Evolutionary conservation across 1,140 invertebrate species (phyloP).

Genomic region (Samia ricini): DNA sequence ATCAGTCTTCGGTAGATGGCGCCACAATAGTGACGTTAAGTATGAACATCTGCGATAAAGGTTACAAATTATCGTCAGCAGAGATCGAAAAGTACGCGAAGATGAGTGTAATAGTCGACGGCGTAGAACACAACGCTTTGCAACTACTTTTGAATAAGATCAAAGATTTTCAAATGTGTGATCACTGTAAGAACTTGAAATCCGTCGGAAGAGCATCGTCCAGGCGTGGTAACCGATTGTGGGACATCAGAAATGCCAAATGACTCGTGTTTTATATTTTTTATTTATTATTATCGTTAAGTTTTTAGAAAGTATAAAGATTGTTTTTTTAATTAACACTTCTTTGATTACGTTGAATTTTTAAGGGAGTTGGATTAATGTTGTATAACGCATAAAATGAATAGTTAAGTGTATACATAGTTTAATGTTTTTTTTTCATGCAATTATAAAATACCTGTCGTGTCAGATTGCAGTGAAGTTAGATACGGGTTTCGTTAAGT

Average conservation of each 20-base stretch:
- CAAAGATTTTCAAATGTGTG: slow-evolving; percentile 46
- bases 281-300: not conserved
- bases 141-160: slow-evolving; percentile 50
- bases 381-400: no score
- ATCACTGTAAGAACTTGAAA: slow-evolving; percentile 44
- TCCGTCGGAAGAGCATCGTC: slow-evolving; percentile 38
- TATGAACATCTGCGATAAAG: slow-evolving; percentile 13
- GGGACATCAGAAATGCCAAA: not conserved
- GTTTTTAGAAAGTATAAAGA: not conserved
- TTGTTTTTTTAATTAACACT: not conserved
- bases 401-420: no score
- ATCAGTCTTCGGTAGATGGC: slow-evolving; percentile 23
- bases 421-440: no score
- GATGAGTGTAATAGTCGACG: slow-evolving; percentile 34
- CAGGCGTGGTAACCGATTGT: not conserved
- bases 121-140: slow-evolving; percentile 41
- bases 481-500: no score
- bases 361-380: no score
- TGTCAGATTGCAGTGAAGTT: no score
- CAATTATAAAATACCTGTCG: no score
- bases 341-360: not conserved
- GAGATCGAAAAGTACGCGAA: slow-evolving; percentile 51
- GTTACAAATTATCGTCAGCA: slow-evolving; percentile 28
- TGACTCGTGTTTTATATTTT: not conserved
- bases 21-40: slow-evolving; percentile 21